phyloP scores from a whole-genome alignment of 35 echinoderm and acorn worm genomes.

The Strongylocentrotus purpuratus region DNA sequence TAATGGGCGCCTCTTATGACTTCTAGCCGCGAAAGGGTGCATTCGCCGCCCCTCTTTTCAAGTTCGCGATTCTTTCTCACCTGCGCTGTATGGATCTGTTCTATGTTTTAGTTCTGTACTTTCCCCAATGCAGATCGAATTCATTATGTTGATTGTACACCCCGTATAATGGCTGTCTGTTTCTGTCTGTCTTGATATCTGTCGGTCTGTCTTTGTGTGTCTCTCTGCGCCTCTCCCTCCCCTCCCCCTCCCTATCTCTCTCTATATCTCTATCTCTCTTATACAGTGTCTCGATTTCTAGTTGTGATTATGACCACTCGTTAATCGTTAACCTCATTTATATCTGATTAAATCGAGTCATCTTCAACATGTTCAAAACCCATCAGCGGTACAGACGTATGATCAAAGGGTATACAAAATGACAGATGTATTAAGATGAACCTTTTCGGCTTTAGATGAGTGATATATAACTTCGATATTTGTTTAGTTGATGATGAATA shows the following conservation, averaged over 20 bases:
- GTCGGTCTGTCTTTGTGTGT: too few species aligned
- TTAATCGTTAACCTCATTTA: neutral
- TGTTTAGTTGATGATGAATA: neutral
- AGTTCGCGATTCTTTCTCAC: too few species aligned
- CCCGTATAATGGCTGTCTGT: neutral
- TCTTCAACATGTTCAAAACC: neutral
- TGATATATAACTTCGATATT: neutral
- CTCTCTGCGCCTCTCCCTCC: too few species aligned
- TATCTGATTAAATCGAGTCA: neutral
- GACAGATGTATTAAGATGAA: neutral
- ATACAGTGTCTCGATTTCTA: neutral
- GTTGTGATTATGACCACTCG: neutral
- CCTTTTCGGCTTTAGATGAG: neutral
- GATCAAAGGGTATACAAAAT: neutral
- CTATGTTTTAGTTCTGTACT: neutral
- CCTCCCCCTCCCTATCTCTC: neutral
- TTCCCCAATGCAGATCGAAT: neutral
- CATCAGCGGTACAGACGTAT: neutral
- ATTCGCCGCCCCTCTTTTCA: neutral
- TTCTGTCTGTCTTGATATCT: too few species aligned
- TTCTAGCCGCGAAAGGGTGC: neutral
- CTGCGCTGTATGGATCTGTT: too few species aligned
- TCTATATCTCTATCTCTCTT: neutral
- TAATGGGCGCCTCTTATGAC: neutral
- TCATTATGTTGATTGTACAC: neutral